Base-by-base conservation (phyloP, 2,797 vertebrate genomes). In the Leptoclinus maculatus region DNA sequence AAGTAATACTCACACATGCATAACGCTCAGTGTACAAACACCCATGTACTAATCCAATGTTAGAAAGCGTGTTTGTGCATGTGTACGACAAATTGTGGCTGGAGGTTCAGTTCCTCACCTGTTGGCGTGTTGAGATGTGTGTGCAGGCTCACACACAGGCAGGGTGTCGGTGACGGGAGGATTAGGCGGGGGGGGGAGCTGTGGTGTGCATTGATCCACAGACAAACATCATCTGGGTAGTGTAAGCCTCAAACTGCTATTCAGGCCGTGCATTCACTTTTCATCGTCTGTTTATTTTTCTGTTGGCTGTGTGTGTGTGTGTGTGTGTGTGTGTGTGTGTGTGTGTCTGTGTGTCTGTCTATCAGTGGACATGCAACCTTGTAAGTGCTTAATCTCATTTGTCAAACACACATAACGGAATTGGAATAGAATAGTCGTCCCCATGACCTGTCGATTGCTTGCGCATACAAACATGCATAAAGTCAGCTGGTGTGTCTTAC, bases 231-330 rank as follows among this genome's bases (percentile, higher is more conserved):
- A 88, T 92, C 88, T 91, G 71, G 70, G 69, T 69, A 64, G 69
- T 83, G 73, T 94, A 94, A 95, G 91, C 93, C 80, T 62, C 63
- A n/a, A 4, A 66, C 85, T 86, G 53, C 83, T 91, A 94, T 95
- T 94, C 93, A 72, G 32, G 56, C 32, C 72, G 73, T 63, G 74
- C 68, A 66, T 71, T 83, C 79, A 70, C 49, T 76, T 88, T 71
- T 36, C 57, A 39, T 57, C 25, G 29, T 81, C 62, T 85, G 84
- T 77, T 79, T 82, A 13, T 70, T 67, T 64, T 73, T 21, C 69
- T 68, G 16, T 51, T 59, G 29, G n/a, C 12, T 67, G 27, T 54
- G 23, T 57, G 32, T 58, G 79, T 76, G 53, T 62, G 29, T 57
- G 21, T 75, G 74, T 41, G 8, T 32, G 78, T 71, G 70, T 63